Conservation (phyloP, 2,888 invertebrate genomes). For the Acrobasis suavella region DNA sequence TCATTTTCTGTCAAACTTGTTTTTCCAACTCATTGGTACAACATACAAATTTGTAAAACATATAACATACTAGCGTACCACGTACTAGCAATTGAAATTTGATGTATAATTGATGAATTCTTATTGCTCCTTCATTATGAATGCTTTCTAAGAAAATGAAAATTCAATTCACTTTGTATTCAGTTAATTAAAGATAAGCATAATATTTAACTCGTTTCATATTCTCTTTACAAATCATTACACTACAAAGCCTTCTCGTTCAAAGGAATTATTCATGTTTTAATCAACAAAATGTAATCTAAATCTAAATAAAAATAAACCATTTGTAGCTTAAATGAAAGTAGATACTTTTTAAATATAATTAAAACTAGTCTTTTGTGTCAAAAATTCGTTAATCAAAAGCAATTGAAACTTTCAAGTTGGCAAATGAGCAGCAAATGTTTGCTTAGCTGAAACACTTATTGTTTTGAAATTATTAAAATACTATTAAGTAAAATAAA, state of each 20-base stretch:
- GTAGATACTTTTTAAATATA: not conserved
- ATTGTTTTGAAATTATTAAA: no score
- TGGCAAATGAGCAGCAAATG: not conserved
- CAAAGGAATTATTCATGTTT: not conserved
- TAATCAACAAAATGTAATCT: conserved; percentile 4
- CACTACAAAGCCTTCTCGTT: conserved; percentile 7
- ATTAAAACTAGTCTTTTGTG: not conserved
- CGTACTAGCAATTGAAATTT: not conserved
- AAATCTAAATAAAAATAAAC: not conserved
- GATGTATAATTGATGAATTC: not conserved
- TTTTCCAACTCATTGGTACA: not conserved
- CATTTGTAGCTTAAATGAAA: not conserved
- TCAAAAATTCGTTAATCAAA: not conserved
- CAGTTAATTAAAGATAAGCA: conserved; percentile 9
- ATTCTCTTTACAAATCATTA: conserved; percentile 9
- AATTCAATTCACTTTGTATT: conserved; percentile 3
- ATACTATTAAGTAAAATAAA: no score
- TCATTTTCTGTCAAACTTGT: no score
- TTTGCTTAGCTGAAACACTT: not conserved
- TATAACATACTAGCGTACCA: not conserved
- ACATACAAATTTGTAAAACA: no score
- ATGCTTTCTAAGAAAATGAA: not conserved
- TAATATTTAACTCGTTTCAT: conserved; percentile 2
- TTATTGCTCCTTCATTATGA: not conserved
- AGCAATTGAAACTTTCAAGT: not conserved